phyloP scores from a whole-genome alignment of 2,888 invertebrate genomes.

The Crocallis elinguaria region DNA sequence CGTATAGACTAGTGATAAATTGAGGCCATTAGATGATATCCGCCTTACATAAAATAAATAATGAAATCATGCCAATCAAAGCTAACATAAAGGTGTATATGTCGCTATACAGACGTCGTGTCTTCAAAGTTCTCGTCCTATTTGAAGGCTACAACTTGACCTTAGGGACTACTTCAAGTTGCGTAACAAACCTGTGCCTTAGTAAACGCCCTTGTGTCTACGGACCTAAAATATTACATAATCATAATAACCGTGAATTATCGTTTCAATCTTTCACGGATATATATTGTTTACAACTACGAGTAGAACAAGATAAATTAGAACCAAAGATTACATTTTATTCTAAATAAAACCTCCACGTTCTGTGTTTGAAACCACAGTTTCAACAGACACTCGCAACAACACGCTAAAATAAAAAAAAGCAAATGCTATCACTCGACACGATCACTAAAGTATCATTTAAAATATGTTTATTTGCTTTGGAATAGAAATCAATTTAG shows the following conservation, averaged over 20 bases:
- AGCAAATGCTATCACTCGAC: not conserved
- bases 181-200: constrained; percentile 11
- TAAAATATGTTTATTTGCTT: not conserved
- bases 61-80: not conserved
- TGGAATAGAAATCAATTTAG: not conserved
- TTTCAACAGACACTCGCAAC: not conserved
- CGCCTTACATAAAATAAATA: constrained; percentile 5
- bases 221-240: constrained; percentile 4
- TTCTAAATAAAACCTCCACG: not conserved
- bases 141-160: not conserved
- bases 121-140: constrained; percentile 19
- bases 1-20: not conserved
- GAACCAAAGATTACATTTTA: not conserved
- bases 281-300: not conserved
- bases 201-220: not conserved
- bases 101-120: constrained; percentile 10
- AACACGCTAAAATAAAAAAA: not conserved
- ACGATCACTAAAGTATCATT: not conserved
- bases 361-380: too few species aligned
- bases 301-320: not conserved
- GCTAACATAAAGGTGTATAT: not conserved
- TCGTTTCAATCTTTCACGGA: not conserved
- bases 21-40: not conserved
- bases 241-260: not conserved
- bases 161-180: not conserved